Conservation (phyloP, 2,888 invertebrate genomes). For the Chironomus tentans region DNA sequence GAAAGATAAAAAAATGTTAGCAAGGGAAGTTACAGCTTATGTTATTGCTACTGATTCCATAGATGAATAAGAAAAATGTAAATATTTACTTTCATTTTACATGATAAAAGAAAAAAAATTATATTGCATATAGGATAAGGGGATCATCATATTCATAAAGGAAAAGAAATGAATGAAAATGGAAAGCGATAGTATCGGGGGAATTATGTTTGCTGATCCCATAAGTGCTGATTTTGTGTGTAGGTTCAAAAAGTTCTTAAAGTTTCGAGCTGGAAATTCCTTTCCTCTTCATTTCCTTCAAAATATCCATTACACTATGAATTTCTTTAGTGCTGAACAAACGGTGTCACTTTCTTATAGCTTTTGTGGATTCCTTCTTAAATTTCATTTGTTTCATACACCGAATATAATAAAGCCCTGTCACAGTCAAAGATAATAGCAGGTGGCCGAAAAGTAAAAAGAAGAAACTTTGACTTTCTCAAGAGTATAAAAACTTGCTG, state of each 20-base stretch:
- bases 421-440: not conserved
- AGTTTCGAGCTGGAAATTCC: too few species aligned
- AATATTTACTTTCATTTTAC: conserved; percentile 24
- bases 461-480: not conserved
- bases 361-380: too few species aligned
- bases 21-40: too few species aligned
- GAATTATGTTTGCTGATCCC: conserved; percentile 23
- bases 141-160: conserved; percentile 23
- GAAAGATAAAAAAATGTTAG: too few species aligned
- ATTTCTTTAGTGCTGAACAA: too few species aligned
- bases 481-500: not conserved
- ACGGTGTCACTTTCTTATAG: too few species aligned
- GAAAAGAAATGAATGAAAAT: not conserved
- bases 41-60: not conserved
- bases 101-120: conserved; percentile 11
- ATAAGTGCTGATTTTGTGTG: conserved; percentile 1
- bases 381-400: too few species aligned
- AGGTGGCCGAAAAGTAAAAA: conserved; percentile 4
- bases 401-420: too few species aligned
- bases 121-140: not conserved
- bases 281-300: too few species aligned
- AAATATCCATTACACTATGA: too few species aligned
- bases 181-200: conserved; percentile 1
- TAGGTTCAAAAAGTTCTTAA: too few species aligned
- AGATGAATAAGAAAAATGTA: conserved; percentile 16